Conservation (phyloP, 1,140 invertebrate genomes). For the Ostrea edulis region DNA sequence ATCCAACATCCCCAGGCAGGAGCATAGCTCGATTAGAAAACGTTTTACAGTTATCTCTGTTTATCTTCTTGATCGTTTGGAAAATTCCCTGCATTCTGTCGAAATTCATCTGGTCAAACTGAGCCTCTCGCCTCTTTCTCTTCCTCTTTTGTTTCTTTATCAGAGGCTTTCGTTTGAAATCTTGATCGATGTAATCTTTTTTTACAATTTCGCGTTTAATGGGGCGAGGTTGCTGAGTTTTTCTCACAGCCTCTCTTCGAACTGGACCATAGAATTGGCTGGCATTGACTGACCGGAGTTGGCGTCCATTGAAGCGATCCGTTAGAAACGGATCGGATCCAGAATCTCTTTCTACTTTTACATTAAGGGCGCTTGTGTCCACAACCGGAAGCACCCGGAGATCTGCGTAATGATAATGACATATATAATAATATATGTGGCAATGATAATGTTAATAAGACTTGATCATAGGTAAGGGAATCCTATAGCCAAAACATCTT, state of each 20-base stretch:
- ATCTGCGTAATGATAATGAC: neutral
- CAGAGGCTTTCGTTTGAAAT: neutral
- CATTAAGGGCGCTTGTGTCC: neutral
- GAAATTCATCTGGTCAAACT: conserved; percentile 80
- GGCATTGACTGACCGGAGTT: conserved; percentile 34
- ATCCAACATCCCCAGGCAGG: conserved; percentile 87
- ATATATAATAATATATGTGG: too few relatives aligned
- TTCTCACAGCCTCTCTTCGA: conserved; percentile 26
- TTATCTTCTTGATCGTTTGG: conserved; percentile 60
- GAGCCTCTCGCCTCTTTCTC: conserved; percentile 41
- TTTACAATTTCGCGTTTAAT: neutral
- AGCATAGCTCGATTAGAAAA: conserved; percentile 46
- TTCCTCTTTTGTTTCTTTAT: conserved; percentile 23
- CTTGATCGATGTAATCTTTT: conserved; percentile 37
- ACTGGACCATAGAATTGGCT: conserved; percentile 14
- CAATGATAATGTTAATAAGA: too few relatives aligned
- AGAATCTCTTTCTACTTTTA: neutral
- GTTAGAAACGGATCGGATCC: conserved; percentile 27
- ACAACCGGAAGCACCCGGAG: conserved; percentile 45
- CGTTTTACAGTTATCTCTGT: conserved; percentile 60
- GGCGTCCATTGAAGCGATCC: neutral
- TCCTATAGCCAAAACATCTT: too few relatives aligned
- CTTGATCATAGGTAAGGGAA: too few relatives aligned
- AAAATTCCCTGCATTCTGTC: conserved; percentile 65
- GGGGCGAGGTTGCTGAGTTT: neutral